These are phyloP conservation scores for Sebastes goodei DNA, from an alignment of 2,797 vertebrate genomes.

Conservation along the genomic window DNA sequence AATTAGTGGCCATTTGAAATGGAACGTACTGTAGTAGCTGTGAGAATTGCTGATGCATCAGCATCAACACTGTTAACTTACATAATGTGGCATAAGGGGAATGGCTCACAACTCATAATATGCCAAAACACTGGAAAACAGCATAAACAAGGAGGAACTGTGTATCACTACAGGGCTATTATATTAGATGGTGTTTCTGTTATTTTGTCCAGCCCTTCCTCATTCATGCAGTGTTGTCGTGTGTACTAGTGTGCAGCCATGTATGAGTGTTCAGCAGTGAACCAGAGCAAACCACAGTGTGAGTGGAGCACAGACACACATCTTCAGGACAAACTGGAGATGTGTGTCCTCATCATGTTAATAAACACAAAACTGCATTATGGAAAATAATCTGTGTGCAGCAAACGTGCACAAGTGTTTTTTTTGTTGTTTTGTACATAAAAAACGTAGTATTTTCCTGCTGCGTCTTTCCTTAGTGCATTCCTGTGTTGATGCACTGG, in stretches of 20 bases:
- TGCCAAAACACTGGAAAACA: background rate
- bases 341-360: background rate
- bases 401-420: background rate
- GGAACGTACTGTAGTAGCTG: background rate
- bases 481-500: slow-evolving; percentile 28
- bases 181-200: background rate
- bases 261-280: slow-evolving; percentile 8
- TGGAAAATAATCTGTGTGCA: background rate
- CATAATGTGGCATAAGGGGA: background rate
- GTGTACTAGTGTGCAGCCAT: background rate
- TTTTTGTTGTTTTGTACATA: background rate
- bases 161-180: background rate
- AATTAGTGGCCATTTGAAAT: background rate
- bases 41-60: background rate
- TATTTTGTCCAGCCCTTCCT: background rate
- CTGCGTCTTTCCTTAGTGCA: background rate
- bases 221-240: background rate
- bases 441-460: background rate
- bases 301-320: background rate
- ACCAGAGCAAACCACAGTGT: background rate
- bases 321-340: background rate
- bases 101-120: background rate
- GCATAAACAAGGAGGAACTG: background rate
- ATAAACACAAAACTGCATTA: background rate
- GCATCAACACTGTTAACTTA: background rate